These are phyloP conservation scores for Latrodectus elegans DNA, from an alignment of 2,888 invertebrate species.

Conservation along the genomic window DNA sequence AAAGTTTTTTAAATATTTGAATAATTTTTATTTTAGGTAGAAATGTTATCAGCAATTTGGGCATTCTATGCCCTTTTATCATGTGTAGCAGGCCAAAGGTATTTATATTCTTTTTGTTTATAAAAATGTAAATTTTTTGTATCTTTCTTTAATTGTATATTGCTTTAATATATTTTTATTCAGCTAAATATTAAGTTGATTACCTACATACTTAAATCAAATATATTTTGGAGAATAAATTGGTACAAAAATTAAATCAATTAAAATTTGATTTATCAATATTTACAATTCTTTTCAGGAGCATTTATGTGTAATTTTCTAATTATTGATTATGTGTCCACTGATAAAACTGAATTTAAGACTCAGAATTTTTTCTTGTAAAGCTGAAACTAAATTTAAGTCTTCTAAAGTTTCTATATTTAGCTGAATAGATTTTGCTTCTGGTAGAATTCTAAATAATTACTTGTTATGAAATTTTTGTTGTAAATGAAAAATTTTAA, in stretches of 20 bases:
- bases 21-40: conserved; percentile 34
- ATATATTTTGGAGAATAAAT: background rate
- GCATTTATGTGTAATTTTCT: too few species aligned
- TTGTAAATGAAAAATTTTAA: too few species aligned
- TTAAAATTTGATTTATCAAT: background rate
- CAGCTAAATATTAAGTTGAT: background rate
- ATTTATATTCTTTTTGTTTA: conserved; percentile 6
- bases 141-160: too few species aligned
- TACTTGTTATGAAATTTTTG: too few species aligned
- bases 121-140: too few species aligned
- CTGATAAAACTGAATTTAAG: too few species aligned
- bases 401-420: too few species aligned
- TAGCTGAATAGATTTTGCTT: too few species aligned
- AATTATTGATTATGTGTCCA: too few species aligned
- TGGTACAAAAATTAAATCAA: background rate
- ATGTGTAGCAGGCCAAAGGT: conserved; percentile 33
- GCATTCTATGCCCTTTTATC: conserved; percentile 58
- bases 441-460: too few species aligned
- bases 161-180: background rate
- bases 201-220: background rate
- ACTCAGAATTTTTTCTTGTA: too few species aligned
- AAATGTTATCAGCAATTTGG: conserved; percentile 52
- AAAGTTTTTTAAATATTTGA: background rate
- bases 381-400: too few species aligned
- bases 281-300: background rate